Conservation (phyloP, 2,888 invertebrate genomes). For the Conomelus anceps region DNA sequence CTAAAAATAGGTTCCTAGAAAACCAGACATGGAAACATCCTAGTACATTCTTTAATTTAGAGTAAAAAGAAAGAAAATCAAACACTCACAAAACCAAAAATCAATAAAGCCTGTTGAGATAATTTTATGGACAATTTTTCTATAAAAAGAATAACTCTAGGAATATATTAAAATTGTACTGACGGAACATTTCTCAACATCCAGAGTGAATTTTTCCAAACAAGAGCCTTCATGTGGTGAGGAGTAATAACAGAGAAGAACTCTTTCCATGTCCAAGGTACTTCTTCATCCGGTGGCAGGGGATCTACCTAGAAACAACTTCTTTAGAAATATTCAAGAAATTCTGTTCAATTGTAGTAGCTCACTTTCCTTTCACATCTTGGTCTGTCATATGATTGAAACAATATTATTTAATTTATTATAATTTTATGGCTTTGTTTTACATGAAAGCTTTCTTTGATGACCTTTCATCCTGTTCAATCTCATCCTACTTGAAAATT, state of each 20-base stretch:
- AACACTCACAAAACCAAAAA: no score
- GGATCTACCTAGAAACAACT: constrained; percentile 28
- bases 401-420: no score
- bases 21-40: no score
- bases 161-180: constrained; percentile 34
- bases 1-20: no score
- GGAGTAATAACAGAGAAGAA: constrained; percentile 58
- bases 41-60: no score
- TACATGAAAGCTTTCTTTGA: no score
- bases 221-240: constrained; percentile 69
- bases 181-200: constrained; percentile 78
- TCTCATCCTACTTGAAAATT: no score
- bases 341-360: background rate
- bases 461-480: no score
- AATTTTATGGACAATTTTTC: background rate
- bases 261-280: constrained; percentile 49
- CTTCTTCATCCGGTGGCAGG: constrained; percentile 44
- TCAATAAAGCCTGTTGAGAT: no score
- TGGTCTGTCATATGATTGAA: no score
- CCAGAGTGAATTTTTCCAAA: constrained; percentile 85
- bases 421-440: no score
- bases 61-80: background rate
- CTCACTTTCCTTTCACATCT: background rate
- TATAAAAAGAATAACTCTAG: background rate
- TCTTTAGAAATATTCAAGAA: background rate